Percentiles rank a stretch among this genome's conserved stretches.
phyloP scores from a whole-genome alignment of 2,113 vertebrate genomes.

The Tetrao urogallus region DNA sequence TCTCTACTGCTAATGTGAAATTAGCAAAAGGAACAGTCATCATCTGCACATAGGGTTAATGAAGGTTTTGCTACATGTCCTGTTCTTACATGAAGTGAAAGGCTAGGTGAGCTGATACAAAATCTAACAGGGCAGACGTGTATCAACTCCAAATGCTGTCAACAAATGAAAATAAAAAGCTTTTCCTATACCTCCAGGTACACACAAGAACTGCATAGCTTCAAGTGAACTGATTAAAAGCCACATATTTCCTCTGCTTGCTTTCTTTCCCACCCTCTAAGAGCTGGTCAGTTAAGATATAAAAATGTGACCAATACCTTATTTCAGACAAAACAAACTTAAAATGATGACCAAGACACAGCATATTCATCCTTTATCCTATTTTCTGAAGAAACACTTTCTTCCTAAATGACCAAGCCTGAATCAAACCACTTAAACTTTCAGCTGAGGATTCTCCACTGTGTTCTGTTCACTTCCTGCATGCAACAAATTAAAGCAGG shows the following conservation, averaged over 20 bases:
- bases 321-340: neutral
- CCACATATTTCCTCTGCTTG: neutral
- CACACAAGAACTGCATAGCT: neutral
- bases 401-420: neutral
- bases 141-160: neutral
- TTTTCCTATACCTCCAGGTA: neutral
- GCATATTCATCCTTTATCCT: neutral
- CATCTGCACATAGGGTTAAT: neutral
- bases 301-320: neutral
- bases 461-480: neutral
- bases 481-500: neutral
- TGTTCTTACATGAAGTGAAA: neutral
- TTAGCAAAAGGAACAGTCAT: neutral
- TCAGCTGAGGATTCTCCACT: neutral
- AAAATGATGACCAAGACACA: neutral
- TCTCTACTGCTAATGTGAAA: conserved; percentile 2
- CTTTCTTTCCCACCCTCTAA: neutral
- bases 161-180: neutral
- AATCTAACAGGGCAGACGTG: neutral
- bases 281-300: neutral
- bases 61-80: neutral
- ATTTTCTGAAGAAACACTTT: neutral
- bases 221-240: neutral
- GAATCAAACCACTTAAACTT: neutral
- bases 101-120: fast-evolving